Base-by-base conservation (phyloP, 2,888 invertebrate species). In the Antitype chi region DNA sequence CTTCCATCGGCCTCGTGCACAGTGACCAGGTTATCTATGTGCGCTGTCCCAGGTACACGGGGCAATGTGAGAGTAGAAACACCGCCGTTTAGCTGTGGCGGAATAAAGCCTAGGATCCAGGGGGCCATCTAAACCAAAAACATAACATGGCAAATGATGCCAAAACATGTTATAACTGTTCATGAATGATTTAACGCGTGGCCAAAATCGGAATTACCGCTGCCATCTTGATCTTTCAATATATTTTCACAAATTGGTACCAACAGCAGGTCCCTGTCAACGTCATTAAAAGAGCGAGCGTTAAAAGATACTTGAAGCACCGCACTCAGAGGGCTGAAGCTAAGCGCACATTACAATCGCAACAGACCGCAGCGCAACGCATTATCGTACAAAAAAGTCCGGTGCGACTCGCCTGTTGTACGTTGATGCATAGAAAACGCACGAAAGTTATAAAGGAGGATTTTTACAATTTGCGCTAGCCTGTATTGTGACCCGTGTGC, bases 1-100 rank as follows among this genome's bases (percentile, higher is more conserved):
- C 99, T 64, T 99, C 98, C 0, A 94, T 97, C 66, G 67, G 53
- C 5, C 38, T n/a, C n/a, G 70, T 47, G 43, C 43, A 47, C 43
- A 47, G 43, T 11, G 43, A 47, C 43, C 11, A 47, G 43, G 43
- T 11, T 11, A 47, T 47, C 43, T 47, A 11, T 47, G 11, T 47
- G 43, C 11, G 43, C 43, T 47, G 11, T 11, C 43, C 43, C 43
- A 47, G 43, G 43, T 47, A 47, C 38, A 38, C 38, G 6, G 0
- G 38, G 38, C 38, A 38, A 38, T 38, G 38, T 38, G 38, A 15
- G 59, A 25, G 9, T 9, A 28, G 17, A 28, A 9, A 28, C 17
- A 32, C 32, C 32, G 32, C 32, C 2, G 2, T 32, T 32, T 32
- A 32, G 32, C 32, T 8, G 59, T 7, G 59, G 17, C 25, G 8